phyloP scores from a whole-genome alignment of 1,140 invertebrate species.

The Drosophila arizonae region DNA sequence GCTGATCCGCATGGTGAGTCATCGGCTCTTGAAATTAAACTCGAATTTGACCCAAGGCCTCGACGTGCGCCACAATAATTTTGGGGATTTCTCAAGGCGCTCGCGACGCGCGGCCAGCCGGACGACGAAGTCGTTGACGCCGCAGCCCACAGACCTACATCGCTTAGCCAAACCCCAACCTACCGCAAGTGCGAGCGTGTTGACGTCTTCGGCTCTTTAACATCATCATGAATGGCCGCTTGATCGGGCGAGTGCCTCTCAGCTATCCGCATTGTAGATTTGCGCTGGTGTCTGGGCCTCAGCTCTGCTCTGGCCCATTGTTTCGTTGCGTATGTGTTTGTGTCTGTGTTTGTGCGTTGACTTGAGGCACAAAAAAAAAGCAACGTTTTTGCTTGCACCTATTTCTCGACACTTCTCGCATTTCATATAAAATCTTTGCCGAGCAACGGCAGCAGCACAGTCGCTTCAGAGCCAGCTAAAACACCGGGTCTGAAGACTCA shows the following conservation, averaged over 20 bases:
- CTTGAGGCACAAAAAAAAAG: constrained; percentile 22
- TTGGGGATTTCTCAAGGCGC: constrained; percentile 79
- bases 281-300: constrained; percentile 40
- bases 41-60: constrained; percentile 75
- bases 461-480: constrained; percentile 65
- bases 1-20: constrained; percentile 41
- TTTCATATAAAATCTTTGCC: constrained; percentile 77
- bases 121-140: constrained; percentile 59
- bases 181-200: constrained; percentile 69
- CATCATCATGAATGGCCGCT: constrained; percentile 21
- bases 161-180: constrained; percentile 64
- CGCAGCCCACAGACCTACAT: constrained; percentile 65
- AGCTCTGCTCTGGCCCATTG: constrained; percentile 51
- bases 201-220: constrained; percentile 39
- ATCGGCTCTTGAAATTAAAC: constrained; percentile 69
- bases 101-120: constrained; percentile 42
- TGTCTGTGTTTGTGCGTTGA: constrained; percentile 49
- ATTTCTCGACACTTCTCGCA: constrained; percentile 65
- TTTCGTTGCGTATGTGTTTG: constrained; percentile 27
- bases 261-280: constrained; percentile 54
- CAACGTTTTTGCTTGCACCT: constrained; percentile 36
- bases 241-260: constrained; percentile 36
- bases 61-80: constrained; percentile 73
- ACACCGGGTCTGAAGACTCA: constrained; percentile 55
- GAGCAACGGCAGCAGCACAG: constrained; percentile 63